Evolutionary conservation across 1,140 invertebrate genomes (phyloP), one percentile per base, ranked within the genome.

Genomic region (Pentalonia nigronervosa): DNA sequence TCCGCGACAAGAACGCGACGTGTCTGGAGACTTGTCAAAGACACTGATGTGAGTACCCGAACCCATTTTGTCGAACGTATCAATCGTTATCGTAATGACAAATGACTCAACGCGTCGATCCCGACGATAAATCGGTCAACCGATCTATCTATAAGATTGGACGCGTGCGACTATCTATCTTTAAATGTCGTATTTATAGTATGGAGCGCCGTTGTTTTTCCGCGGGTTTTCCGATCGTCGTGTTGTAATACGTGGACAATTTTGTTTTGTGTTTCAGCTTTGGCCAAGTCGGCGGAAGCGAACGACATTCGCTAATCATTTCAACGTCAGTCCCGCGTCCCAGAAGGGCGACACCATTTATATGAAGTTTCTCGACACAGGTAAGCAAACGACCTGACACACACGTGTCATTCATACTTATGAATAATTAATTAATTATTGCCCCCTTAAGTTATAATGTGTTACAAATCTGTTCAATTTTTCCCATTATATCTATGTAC

Each of bases 281-380:
- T 93, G 91, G 91, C 91, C 91, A 86, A 93, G 91, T 93, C 91
- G 47, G 56, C 81, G 36, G 81, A 93, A 93, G 91, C 91, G 91
- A 93, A 93, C 91, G 4, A 93, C 25, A 86, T 41, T 93, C 91
- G 91, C 91, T 93, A 50, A 86, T 93, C 11, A 93, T 84, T 93
- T 93, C 91, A 50, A 41, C 81, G 41, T 56, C 81, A 53, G 53
- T 93, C n/a, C 91, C 91, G 91, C 67, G 91, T 93, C 91, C 91
- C 91, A 93, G 81, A 93, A 53, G 91, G 91, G 91, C 84, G 91
- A 93, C 91, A 93, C 91, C 91, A 93, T 93, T 93, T 93, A 93
- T 93, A 93, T 93, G 91, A 93, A 93, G 91, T 93, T 93, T 93
- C 50, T 93, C 91, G 91, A 81, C 91, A 93, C 91, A 8, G 91